phyloP scores from a whole-genome alignment of 2,797 vertebrate genomes.

The Numenius phaeopus region DNA sequence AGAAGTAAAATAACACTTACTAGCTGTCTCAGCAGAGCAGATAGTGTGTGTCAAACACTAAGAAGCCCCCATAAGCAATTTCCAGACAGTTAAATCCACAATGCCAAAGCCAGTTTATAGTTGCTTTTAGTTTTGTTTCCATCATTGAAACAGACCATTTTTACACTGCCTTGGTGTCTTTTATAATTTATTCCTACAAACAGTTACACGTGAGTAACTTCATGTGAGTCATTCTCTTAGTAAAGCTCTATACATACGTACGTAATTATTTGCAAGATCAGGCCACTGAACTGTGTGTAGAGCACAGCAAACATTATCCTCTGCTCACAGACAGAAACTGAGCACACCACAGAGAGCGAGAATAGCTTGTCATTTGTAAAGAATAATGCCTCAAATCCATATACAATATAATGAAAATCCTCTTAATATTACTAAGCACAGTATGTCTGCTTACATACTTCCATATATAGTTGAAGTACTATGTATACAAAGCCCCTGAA shows the following conservation, averaged over 20 bases:
- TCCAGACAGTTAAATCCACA: not conserved
- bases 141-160: not conserved
- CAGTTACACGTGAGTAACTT: not conserved
- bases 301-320: not conserved
- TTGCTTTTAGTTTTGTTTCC: slow-evolving; percentile 3
- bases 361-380: not conserved
- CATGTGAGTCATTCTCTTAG: not conserved
- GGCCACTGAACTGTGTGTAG: not conserved
- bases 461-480: not conserved
- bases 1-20: not conserved
- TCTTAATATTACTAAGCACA: slow-evolving; percentile 24
- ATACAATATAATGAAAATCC: slow-evolving; percentile 21
- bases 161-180: not conserved
- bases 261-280: slow-evolving; percentile 5
- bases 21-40: not conserved
- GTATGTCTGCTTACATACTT: not conserved
- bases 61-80: not conserved
- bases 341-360: not conserved
- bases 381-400: slow-evolving; percentile 22
- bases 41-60: not conserved
- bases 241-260: not conserved
- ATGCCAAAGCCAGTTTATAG: not conserved
- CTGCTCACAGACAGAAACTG: not conserved
- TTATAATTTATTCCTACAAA: slow-evolving; percentile 19
- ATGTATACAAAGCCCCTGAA: not conserved